A percentile compares a stretch with the other conserved stretches of the same genome.
phyloP scores from a whole-genome alignment of 2,888 invertebrate species.

The Agelastica alni region DNA sequence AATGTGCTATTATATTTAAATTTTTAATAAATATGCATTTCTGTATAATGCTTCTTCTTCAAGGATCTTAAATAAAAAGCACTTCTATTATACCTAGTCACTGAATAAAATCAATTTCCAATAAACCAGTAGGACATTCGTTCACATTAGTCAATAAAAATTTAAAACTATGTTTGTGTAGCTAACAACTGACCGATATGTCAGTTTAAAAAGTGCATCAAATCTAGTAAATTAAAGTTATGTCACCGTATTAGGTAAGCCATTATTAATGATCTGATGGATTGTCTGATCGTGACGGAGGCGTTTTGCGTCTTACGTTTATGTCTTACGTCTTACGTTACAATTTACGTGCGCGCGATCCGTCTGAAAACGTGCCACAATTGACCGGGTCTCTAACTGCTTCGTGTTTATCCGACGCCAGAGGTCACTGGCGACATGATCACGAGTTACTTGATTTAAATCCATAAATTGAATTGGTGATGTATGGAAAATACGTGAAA shows the following conservation, averaged over 20 bases:
- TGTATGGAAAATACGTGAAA: not conserved
- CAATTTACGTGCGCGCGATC: conserved; percentile 14
- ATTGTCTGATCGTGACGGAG: conserved; percentile 44
- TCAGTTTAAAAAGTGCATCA: conserved; percentile 40
- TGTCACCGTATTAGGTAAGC: conserved; percentile 51
- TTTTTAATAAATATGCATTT: too few relatives aligned
- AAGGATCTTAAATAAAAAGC: too few relatives aligned
- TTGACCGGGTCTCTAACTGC: conserved; percentile 32
- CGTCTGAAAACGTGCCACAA: conserved; percentile 36
- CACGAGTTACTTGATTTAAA: conserved; percentile 2
- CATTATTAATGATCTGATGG: conserved; percentile 52
- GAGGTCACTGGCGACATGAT: conserved; percentile 29
- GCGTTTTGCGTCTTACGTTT: conserved; percentile 34
- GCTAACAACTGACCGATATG: conserved; percentile 12
- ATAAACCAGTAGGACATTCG: too few relatives aligned
- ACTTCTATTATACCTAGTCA: too few relatives aligned
- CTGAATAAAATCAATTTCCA: too few relatives aligned
- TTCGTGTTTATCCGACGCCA: conserved; percentile 26
- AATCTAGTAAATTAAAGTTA: conserved; percentile 46
- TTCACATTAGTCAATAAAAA: too few relatives aligned
- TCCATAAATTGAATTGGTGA: conserved; percentile 7
- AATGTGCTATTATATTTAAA: too few relatives aligned
- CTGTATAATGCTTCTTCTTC: too few relatives aligned
- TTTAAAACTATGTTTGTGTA: too few relatives aligned
- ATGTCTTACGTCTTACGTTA: conserved; percentile 9